A percentile compares a stretch with the other conserved stretches of the same genome.
Evolutionary conservation across 2,888 invertebrate species (phyloP).

Genomic region (Lissonota sp.): DNA sequence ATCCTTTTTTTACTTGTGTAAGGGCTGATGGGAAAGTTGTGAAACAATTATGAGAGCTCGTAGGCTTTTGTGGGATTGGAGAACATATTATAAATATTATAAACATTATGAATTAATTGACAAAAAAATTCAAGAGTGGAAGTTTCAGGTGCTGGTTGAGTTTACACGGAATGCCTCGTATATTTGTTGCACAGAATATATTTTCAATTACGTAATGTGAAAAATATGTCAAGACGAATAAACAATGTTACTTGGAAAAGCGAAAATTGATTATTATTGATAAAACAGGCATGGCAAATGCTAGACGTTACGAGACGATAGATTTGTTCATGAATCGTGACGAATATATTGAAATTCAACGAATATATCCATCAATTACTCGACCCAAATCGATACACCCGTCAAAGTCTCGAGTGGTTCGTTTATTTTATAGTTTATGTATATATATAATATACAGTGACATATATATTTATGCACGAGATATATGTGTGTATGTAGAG

Average conservation of each 20-base stretch:
- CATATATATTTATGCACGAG: background rate
- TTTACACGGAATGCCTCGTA: slow-evolving; percentile 3
- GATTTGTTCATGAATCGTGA: slow-evolving; percentile 13
- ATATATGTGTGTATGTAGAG: slow-evolving; percentile 5
- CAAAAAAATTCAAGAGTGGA: no score
- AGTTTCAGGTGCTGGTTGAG: no score
- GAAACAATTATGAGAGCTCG: no score
- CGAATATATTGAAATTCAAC: slow-evolving; percentile 23
- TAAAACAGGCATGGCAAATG: no score
- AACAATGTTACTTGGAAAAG: slow-evolving; percentile 6
- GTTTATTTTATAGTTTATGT: slow-evolving; percentile 39
- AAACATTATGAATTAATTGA: no score
- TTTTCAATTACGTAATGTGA: slow-evolving; percentile 33
- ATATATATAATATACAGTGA: background rate
- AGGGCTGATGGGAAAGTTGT: no score
- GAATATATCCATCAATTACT: slow-evolving; percentile 25
- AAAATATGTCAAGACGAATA: slow-evolving; percentile 5
- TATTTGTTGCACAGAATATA: slow-evolving; percentile 12
- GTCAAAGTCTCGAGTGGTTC: slow-evolving; percentile 26
- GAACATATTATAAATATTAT: no score
- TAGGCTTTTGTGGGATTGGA: no score
- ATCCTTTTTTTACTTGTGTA: no score
- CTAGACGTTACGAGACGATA: background rate
- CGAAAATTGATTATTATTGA: background rate
- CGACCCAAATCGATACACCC: slow-evolving; percentile 26